Conservation (phyloP, 2,888 invertebrate species). For the Coecobrya sp. region DNA sequence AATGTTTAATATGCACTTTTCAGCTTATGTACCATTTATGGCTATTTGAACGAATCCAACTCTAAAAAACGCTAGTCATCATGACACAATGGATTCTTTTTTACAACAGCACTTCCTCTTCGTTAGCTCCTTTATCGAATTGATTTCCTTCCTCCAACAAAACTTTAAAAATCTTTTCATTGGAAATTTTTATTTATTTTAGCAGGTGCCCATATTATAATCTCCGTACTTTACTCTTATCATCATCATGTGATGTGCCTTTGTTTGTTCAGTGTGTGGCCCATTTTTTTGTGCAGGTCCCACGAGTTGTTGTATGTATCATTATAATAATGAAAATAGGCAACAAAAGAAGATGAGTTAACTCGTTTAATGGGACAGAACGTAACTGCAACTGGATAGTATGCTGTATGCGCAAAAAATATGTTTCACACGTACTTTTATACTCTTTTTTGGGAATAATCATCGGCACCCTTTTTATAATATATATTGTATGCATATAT, state of each 20-base stretch:
- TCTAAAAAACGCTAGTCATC: constrained; percentile 53
- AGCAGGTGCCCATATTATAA: not conserved
- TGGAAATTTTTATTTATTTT: not conserved
- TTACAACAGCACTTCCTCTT: constrained; percentile 52
- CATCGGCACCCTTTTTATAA: not conserved
- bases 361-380: constrained; percentile 2
- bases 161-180: constrained; percentile 29
- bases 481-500: not conserved
- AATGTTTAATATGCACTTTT: not conserved
- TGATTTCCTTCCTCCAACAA: constrained; percentile 57
- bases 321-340: not conserved
- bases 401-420: constrained; percentile 32
- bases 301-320: not conserved
- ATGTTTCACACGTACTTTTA: constrained; percentile 64
- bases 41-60: not conserved
- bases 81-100: constrained; percentile 42
- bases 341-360: constrained; percentile 60
- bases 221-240: constrained; percentile 22
- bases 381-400: constrained; percentile 26
- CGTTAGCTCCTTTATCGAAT: constrained; percentile 17
- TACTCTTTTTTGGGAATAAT: constrained; percentile 36
- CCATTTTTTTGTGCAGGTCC: constrained; percentile 17
- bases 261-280: constrained; percentile 36
- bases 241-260: constrained; percentile 6
- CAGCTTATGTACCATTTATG: constrained; percentile 16